Evolutionary conservation across 2,888 invertebrate species (phyloP).

Genomic region (Mythimna lalbum): DNA sequence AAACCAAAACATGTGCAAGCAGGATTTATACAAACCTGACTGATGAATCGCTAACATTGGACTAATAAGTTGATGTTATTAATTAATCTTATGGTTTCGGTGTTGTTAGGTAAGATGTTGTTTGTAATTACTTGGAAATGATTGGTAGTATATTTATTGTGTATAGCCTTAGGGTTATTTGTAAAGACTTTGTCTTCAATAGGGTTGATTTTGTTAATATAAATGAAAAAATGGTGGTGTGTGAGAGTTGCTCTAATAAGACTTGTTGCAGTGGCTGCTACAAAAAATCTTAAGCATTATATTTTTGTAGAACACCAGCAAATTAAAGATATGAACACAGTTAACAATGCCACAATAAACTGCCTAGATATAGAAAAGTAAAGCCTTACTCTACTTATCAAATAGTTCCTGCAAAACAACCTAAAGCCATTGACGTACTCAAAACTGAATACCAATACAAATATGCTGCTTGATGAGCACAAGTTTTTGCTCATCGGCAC

Average conservation of each 20-base stretch:
- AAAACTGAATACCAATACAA: constrained; percentile 38
- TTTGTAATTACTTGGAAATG: constrained; percentile 10
- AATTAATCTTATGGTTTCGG: background rate
- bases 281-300: background rate
- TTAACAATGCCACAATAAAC: background rate
- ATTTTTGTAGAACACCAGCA: background rate
- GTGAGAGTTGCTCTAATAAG: background rate
- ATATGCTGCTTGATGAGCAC: constrained; percentile 37
- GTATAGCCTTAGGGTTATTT: constrained; percentile 8
- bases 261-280: background rate
- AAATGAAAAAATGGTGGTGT: background rate
- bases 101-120: background rate
- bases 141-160: background rate
- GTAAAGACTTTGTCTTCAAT: background rate
- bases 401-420: background rate
- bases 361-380: background rate
- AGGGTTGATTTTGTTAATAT: background rate
- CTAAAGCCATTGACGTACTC: background rate
- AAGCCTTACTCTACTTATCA: background rate
- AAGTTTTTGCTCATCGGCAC: constrained; percentile 44
- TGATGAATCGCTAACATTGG: constrained; percentile 27
- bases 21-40: constrained; percentile 23
- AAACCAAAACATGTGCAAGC: constrained; percentile 33
- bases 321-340: background rate
- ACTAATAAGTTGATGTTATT: constrained; percentile 18